Conservation (phyloP, 2,113 vertebrate species). For the Megatriorchis doriae region DNA sequence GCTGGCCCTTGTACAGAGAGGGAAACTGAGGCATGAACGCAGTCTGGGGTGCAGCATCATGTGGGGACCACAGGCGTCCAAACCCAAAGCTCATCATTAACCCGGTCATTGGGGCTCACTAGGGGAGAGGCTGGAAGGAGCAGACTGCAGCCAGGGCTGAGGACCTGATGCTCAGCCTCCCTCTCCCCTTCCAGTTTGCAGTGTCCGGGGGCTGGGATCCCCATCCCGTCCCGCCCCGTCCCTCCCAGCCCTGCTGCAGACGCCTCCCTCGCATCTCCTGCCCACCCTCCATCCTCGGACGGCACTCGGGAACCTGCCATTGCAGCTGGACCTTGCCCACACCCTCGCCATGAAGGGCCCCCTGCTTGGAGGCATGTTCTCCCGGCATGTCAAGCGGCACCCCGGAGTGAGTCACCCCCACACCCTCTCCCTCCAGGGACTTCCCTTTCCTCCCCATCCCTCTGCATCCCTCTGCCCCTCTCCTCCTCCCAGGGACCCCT, state of each 20-base stretch:
- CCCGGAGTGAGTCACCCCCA: conserved; percentile 31
- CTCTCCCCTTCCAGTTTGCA: neutral
- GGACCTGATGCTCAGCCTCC: neutral
- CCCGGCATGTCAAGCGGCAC: conserved; percentile 22
- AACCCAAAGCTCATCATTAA: rapidly evolving
- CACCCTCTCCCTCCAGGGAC: neutral
- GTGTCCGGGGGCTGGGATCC: neutral
- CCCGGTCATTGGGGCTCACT: rapidly evolving
- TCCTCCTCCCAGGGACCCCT: no score
- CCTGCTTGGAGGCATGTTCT: neutral
- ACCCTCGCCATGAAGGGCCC: neutral
- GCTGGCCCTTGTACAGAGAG: neutral
- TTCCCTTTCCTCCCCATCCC: neutral
- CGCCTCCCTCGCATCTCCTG: neutral
- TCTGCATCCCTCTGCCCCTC: neutral
- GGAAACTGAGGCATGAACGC: neutral
- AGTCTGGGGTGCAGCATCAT: neutral
- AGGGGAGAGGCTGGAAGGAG: neutral
- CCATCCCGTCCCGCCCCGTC: neutral
- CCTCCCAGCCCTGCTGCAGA: neutral
- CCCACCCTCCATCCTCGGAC: neutral
- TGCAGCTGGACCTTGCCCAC: neutral
- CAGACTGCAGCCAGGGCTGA: neutral
- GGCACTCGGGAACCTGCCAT: neutral
- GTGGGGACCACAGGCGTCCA: rapidly evolving